Percentiles rank a stretch among this genome's conserved stretches.
These are phyloP conservation scores for Rhodeus uyekii DNA, from an alignment of 2,797 vertebrate species.

Conservation along the genomic window DNA sequence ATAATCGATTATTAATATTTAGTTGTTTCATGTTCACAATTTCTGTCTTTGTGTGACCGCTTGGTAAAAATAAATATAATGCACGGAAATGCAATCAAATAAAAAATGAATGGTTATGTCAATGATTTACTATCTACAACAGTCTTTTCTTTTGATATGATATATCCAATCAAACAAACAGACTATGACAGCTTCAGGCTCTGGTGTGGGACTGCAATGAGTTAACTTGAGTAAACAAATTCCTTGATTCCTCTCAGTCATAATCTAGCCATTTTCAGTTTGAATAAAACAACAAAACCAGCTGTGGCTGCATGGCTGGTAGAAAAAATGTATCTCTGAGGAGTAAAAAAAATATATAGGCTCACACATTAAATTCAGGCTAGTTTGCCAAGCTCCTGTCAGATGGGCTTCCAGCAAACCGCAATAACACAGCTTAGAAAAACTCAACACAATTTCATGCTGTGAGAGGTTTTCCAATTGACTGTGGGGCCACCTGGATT, in stretches of 20 bases:
- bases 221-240: slow-evolving; percentile 38
- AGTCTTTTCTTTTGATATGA: slow-evolving; percentile 11
- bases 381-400: slow-evolving; percentile 49
- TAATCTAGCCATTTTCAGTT: slow-evolving; percentile 39
- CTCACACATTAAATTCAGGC: slow-evolving; percentile 16
- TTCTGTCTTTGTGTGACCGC: no score
- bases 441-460: slow-evolving; percentile 68
- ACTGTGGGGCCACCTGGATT: slow-evolving; percentile 45
- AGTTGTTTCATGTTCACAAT: no score
- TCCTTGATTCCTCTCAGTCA: slow-evolving; percentile 24
- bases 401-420: slow-evolving; percentile 47
- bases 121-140: slow-evolving; percentile 8
- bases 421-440: slow-evolving; percentile 61
- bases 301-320: slow-evolving; percentile 46
- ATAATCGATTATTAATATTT: no score
- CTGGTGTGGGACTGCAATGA: slow-evolving; percentile 8
- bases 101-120: neutral
- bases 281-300: slow-evolving; percentile 49
- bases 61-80: no score
- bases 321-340: slow-evolving; percentile 37
- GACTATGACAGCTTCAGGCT: slow-evolving; percentile 6
- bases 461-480: slow-evolving; percentile 65
- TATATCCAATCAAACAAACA: slow-evolving; percentile 3
- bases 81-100: neutral
- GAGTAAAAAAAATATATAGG: slow-evolving; percentile 31